phyloP scores from a whole-genome alignment of 2,113 vertebrate genomes.

The Petrocephalus zakoni region DNA sequence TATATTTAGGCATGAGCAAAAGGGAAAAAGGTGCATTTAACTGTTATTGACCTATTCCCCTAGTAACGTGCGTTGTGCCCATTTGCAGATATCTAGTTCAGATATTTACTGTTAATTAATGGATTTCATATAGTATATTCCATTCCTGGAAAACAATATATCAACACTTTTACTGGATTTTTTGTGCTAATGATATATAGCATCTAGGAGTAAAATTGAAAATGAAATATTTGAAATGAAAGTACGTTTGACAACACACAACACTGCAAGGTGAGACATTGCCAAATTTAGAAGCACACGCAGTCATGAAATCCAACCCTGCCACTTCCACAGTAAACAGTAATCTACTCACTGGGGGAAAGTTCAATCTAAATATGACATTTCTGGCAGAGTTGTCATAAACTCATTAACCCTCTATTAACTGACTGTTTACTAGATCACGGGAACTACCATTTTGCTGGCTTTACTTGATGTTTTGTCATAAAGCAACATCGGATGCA shows the following conservation, averaged over 20 bases:
- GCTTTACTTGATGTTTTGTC: neutral
- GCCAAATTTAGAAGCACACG: neutral
- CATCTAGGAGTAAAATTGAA: neutral
- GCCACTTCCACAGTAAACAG: neutral
- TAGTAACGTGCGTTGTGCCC: neutral
- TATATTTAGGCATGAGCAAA: neutral
- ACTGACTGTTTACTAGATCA: neutral
- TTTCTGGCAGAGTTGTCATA: neutral
- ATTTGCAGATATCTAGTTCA: neutral
- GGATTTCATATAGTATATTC: neutral
- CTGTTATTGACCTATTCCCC: neutral
- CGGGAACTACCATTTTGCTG: neutral
- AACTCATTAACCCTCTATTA: neutral
- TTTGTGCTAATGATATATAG: neutral
- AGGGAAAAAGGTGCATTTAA: neutral
- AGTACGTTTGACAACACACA: neutral
- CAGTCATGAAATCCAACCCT: neutral
- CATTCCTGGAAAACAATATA: neutral
- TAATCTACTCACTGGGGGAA: neutral
- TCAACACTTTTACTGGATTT: neutral
- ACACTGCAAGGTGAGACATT: neutral
- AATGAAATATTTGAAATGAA: neutral
- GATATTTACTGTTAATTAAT: neutral
- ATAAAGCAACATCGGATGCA: neutral
- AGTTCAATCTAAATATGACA: slow-evolving; percentile 1